These are phyloP conservation scores for Andrena camellia DNA, from an alignment of 2,888 invertebrate genomes.

Conservation along the genomic window DNA sequence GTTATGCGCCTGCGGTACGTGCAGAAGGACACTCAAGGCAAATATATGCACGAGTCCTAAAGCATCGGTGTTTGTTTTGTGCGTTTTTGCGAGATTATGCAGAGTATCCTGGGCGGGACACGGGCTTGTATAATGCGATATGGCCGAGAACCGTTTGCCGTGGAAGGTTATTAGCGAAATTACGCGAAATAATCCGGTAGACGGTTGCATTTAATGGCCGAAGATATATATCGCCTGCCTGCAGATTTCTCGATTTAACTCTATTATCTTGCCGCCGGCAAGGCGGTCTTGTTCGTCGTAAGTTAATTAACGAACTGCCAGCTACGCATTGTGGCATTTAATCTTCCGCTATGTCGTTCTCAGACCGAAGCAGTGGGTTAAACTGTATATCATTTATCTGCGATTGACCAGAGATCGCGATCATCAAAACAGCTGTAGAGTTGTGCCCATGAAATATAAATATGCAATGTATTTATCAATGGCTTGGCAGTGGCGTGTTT, in stretches of 20 bases:
- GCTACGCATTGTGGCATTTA: conserved; percentile 38
- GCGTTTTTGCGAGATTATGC: background rate
- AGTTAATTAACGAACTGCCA: conserved; percentile 62
- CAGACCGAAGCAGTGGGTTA: conserved; percentile 1
- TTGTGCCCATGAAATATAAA: too few relatives aligned
- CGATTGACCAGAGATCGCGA: conserved; percentile 11
- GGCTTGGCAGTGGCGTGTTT: too few relatives aligned
- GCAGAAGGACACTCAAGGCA: background rate
- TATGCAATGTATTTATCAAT: too few relatives aligned
- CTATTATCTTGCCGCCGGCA: conserved; percentile 38
- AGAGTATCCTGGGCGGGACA: background rate
- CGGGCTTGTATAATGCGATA: background rate
- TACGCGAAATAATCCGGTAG: conserved; percentile 49
- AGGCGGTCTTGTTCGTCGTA: conserved; percentile 47
- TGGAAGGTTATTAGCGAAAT: conserved; percentile 56
- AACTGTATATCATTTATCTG: conserved; percentile 23
- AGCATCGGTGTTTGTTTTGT: background rate
- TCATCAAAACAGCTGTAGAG: too few relatives aligned
- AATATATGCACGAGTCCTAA: background rate
- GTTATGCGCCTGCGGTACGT: too few relatives aligned
- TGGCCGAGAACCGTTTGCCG: background rate
- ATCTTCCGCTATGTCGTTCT: conserved; percentile 45
- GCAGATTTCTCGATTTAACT: conserved; percentile 51
- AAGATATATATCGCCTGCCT: conserved; percentile 29
- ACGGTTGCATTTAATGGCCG: conserved; percentile 49